These are phyloP conservation scores for Vespertilio murinus DNA, from an alignment of 2,797 vertebrate genomes.

Conservation along the genomic window DNA sequence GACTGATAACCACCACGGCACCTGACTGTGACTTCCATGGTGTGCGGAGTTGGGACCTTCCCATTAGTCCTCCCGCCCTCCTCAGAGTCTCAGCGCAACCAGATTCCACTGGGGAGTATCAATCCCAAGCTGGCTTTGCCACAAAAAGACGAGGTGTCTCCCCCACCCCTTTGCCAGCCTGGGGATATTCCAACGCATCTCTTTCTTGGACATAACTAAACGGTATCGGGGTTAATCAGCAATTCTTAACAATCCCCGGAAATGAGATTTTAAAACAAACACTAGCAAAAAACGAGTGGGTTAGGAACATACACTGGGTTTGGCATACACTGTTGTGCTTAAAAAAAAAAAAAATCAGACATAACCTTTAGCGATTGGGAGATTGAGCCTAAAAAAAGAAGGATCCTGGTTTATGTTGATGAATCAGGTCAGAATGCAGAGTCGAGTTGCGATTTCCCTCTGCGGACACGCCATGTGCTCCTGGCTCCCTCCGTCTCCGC, in stretches of 20 bases:
- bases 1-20: neutral
- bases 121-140: neutral
- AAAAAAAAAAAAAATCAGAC: neutral
- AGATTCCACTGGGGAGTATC: neutral
- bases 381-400: neutral
- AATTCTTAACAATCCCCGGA: neutral
- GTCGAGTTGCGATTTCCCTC: neutral
- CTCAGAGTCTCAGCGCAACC: neutral
- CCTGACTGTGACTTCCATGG: neutral
- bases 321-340: neutral
- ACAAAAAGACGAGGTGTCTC: neutral
- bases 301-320: neutral
- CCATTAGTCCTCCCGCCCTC: neutral
- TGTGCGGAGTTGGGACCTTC: neutral
- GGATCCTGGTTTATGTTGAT: neutral
- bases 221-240: neutral
- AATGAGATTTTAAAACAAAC: slow-evolving; percentile 26
- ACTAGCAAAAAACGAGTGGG: neutral
- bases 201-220: neutral
- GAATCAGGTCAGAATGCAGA: neutral
- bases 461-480: fast-evolving
- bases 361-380: slow-evolving; percentile 20
- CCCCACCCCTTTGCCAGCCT: neutral
- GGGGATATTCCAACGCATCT: neutral
- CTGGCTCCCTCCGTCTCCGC: neutral